Evolutionary conservation across 2,888 invertebrate genomes (phyloP).

Genomic region (Apoderus coryli): DNA sequence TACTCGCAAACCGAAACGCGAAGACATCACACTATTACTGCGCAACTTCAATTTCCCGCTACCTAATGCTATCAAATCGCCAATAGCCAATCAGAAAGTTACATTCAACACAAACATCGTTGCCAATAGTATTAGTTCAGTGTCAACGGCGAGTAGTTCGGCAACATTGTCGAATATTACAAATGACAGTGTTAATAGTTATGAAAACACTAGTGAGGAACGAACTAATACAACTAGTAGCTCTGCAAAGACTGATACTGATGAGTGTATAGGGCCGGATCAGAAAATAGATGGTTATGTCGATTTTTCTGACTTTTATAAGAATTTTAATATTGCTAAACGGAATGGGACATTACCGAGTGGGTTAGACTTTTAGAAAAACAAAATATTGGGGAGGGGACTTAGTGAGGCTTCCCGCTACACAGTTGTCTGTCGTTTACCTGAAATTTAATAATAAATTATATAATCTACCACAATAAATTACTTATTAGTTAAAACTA

Average conservation of each 20-base stretch:
- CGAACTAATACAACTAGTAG: constrained; percentile 27
- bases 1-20: constrained; percentile 43
- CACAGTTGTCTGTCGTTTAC: no score
- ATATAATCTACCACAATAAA: no score
- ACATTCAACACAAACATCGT: constrained; percentile 41
- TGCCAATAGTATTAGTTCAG: constrained; percentile 18
- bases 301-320: constrained; percentile 68
- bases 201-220: constrained; percentile 28
- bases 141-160: constrained; percentile 15
- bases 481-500: no score
- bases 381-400: no score
- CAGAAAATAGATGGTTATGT: constrained; percentile 67
- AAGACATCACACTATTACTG: constrained; percentile 74
- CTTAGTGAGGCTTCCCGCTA: no score
- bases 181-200: constrained; percentile 28
- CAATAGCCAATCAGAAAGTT: constrained; percentile 36
- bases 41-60: constrained; percentile 74
- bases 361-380: constrained; percentile 42
- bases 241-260: constrained; percentile 27
- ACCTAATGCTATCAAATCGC: constrained; percentile 43
- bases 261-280: constrained; percentile 39
- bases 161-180: constrained; percentile 17
- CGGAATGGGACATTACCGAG: constrained; percentile 50
- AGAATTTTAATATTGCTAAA: constrained; percentile 52
- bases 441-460: no score